Conservation (phyloP, 1,140 invertebrate genomes). For the Platorchestia sp. region DNA sequence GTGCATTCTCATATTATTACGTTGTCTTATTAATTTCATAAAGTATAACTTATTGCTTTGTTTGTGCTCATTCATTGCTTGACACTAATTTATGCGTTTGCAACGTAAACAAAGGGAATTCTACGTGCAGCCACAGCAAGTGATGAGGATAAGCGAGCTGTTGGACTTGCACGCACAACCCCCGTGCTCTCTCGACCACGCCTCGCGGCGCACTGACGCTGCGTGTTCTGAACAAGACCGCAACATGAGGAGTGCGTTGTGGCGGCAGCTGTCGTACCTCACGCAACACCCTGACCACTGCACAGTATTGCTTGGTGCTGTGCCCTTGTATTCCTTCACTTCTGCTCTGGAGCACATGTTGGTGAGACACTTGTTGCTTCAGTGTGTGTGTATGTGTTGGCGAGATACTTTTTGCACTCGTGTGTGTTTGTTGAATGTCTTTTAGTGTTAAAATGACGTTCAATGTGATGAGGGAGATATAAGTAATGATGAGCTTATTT, state of each 20-base stretch:
- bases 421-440: too few species aligned
- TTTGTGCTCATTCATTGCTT: too few species aligned
- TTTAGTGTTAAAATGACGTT: too few species aligned
- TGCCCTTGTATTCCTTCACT: neutral
- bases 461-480: too few species aligned
- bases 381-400: too few species aligned
- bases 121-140: slow-evolving; percentile 8
- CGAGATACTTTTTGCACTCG: too few species aligned
- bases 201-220: neutral
- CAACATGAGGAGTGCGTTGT: neutral
- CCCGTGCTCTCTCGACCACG: neutral
- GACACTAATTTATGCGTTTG: too few species aligned
- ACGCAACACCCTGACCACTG: slow-evolving; percentile 43
- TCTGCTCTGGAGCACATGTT: neutral
- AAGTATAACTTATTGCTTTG: too few species aligned
- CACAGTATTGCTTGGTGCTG: neutral
- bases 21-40: too few species aligned
- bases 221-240: neutral
- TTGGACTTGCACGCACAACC: neutral
- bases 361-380: neutral
- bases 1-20: too few species aligned
- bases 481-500: too few species aligned
- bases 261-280: slow-evolving; percentile 50
- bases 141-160: slow-evolving; percentile 7
- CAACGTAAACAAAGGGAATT: too few species aligned